Evolutionary conservation across 30 jellyfish, hydroid and myxozoan genomes (phyloP).

Genomic region (Aurelia aurita): DNA sequence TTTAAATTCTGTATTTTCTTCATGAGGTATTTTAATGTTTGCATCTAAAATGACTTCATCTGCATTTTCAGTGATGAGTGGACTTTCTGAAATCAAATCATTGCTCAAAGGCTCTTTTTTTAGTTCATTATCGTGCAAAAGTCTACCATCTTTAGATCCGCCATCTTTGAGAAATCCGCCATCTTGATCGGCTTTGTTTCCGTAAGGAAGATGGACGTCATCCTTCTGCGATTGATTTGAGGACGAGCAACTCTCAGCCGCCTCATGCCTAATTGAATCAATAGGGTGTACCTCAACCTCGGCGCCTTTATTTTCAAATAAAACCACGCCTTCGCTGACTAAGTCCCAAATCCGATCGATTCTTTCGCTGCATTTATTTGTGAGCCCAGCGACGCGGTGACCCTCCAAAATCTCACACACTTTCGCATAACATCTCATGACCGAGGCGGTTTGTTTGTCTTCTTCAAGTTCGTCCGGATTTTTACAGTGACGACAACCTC

Average conservation of each 20-base stretch:
- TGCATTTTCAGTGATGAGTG: neutral
- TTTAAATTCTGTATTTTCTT: neutral
- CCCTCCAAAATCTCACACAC: slow-evolving; percentile 78
- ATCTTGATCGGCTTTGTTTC: slow-evolving; percentile 59
- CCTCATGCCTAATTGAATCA: too few species aligned
- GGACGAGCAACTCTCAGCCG: too few species aligned
- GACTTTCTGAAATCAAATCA: neutral
- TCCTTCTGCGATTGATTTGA: neutral
- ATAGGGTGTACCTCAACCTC: too few species aligned
- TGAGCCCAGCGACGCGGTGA: slow-evolving; percentile 42
- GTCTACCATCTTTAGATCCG: slow-evolving; percentile 15
- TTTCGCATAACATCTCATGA: slow-evolving; percentile 74
- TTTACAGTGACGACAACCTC: slow-evolving; percentile 83
- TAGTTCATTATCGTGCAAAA: too few species aligned
- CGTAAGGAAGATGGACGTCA: slow-evolving; percentile 56
- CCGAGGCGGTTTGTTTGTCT: slow-evolving; percentile 56
- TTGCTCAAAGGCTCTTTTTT: too few species aligned
- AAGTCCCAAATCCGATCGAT: slow-evolving; percentile 46
- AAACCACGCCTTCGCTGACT: slow-evolving; percentile 59
- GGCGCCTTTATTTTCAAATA: slow-evolving; percentile 3
- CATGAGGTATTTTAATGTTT: neutral
- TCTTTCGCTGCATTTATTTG: slow-evolving; percentile 31
- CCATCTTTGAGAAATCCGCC: slow-evolving; percentile 75
- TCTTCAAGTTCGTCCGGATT: slow-evolving; percentile 36
- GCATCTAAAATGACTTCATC: neutral